Evolutionary conservation across 1,140 invertebrate genomes (phyloP).

Genomic region (Paraescarpia echinospica): DNA sequence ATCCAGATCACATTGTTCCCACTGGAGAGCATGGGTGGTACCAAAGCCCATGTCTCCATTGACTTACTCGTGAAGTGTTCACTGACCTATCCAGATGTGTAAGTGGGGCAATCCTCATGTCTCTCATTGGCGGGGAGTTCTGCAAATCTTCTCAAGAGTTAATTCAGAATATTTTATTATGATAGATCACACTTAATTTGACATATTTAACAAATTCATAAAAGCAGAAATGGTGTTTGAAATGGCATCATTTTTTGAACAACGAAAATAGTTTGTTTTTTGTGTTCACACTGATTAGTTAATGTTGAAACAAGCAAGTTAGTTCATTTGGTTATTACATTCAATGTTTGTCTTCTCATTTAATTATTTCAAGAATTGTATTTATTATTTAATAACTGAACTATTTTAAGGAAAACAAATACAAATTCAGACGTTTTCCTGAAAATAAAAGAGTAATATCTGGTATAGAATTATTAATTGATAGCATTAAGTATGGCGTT

Average conservation of each 20-base stretch:
- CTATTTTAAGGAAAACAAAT: neutral
- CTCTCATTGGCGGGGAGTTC: neutral
- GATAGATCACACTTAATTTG: neutral
- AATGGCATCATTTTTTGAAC: neutral
- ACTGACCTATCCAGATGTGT: slow-evolving; percentile 73
- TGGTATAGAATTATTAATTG: neutral
- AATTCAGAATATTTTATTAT: neutral
- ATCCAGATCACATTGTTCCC: slow-evolving; percentile 69
- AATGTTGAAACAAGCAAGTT: neutral
- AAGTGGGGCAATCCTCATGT: slow-evolving; percentile 46
- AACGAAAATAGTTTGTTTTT: neutral
- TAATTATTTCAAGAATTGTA: slow-evolving; percentile 10
- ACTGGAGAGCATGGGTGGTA: slow-evolving; percentile 66
- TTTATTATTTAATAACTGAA: slow-evolving; percentile 4
- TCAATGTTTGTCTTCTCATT: neutral
- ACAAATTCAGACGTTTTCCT: neutral
- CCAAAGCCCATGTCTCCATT: slow-evolving; percentile 67
- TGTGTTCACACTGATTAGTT: neutral
- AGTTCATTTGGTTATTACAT: neutral
- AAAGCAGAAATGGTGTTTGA: neutral
- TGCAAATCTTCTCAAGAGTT: neutral
- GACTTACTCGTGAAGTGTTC: slow-evolving; percentile 71
- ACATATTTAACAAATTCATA: neutral
- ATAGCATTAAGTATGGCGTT: neutral
- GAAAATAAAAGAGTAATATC: neutral